phyloP scores from a whole-genome alignment of 2,888 invertebrate genomes.

The Zeuzera pyrina region DNA sequence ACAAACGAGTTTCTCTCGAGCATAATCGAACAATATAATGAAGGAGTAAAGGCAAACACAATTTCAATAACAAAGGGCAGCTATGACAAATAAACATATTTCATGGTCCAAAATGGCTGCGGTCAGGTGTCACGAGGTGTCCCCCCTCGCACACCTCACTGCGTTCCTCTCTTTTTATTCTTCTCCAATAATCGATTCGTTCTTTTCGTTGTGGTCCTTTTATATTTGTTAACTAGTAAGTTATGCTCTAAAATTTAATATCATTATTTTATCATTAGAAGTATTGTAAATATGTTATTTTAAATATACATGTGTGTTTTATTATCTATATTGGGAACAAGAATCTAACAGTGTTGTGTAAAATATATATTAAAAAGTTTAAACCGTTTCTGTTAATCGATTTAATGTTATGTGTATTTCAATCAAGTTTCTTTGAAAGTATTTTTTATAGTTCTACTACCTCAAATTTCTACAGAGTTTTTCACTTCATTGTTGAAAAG shows the following conservation, averaged over 20 bases:
- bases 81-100: slow-evolving; percentile 73
- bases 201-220: slow-evolving; percentile 53
- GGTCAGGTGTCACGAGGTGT: slow-evolving; percentile 66
- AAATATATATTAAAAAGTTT: too few relatives aligned
- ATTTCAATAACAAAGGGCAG: slow-evolving; percentile 71
- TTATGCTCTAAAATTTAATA: slow-evolving; percentile 1
- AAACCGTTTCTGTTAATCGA: too few relatives aligned
- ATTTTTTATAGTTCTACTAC: too few relatives aligned
- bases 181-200: slow-evolving; percentile 62
- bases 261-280: slow-evolving; percentile 1
- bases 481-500: too few relatives aligned
- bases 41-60: slow-evolving; percentile 72
- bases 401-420: too few relatives aligned
- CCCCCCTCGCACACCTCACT: slow-evolving; percentile 31
- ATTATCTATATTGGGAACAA: too few relatives aligned
- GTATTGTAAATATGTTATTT: too few relatives aligned
- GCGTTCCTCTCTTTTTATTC: slow-evolving; percentile 33
- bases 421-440: too few relatives aligned
- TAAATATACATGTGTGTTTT: too few relatives aligned
- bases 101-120: slow-evolving; percentile 71
- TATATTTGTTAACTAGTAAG: slow-evolving; percentile 28
- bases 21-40: slow-evolving; percentile 72
- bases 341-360: too few relatives aligned
- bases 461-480: too few relatives aligned
- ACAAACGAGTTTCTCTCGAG: slow-evolving; percentile 64